Percentiles rank a stretch among this genome's conserved stretches.
Evolutionary conservation across 2,113 vertebrate species (phyloP).

Genomic region (Symphodus melops): DNA sequence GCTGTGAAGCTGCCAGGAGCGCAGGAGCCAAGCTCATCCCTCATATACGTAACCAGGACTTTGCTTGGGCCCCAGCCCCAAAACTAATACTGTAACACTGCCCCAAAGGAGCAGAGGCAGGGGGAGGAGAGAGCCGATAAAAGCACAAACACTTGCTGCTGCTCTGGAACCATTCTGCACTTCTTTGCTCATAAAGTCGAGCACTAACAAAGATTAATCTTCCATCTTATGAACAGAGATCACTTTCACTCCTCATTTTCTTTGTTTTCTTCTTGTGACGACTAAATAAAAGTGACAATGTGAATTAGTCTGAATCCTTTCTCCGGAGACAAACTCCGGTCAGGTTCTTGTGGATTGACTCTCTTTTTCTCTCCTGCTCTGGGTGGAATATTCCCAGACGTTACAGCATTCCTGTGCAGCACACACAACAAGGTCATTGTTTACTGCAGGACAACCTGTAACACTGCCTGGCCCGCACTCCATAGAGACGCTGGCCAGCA

Average conservation of each 20-base stretch:
- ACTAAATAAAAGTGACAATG: conserved; percentile 68
- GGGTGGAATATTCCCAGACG: conserved; percentile 84
- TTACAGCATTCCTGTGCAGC: conserved; percentile 85
- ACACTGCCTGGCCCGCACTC: conserved; percentile 81
- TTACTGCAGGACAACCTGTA: conserved; percentile 87
- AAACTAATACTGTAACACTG: conserved; percentile 78
- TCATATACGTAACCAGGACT: conserved; percentile 82
- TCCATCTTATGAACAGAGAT: conserved; percentile 41
- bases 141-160: conserved; percentile 56
- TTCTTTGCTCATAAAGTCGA: conserved; percentile 44
- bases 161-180: conserved; percentile 27
- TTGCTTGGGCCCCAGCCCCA: conserved; percentile 66
- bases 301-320: conserved; percentile 50
- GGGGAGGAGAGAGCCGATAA: conserved; percentile 42
- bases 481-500: conserved; percentile 76
- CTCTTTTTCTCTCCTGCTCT: conserved; percentile 40
- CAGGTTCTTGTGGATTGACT: conserved; percentile 40
- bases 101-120: conserved; percentile 64
- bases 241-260: conserved; percentile 41
- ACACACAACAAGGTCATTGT: conserved; percentile 88
- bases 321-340: conserved; percentile 54
- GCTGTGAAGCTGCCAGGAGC: conserved; percentile 91
- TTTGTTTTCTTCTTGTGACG: conserved; percentile 47
- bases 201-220: conserved; percentile 52
- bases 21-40: conserved; percentile 86